Evolutionary conservation across 2,797 vertebrate genomes (phyloP).

Genomic region (Esox lucius): DNA sequence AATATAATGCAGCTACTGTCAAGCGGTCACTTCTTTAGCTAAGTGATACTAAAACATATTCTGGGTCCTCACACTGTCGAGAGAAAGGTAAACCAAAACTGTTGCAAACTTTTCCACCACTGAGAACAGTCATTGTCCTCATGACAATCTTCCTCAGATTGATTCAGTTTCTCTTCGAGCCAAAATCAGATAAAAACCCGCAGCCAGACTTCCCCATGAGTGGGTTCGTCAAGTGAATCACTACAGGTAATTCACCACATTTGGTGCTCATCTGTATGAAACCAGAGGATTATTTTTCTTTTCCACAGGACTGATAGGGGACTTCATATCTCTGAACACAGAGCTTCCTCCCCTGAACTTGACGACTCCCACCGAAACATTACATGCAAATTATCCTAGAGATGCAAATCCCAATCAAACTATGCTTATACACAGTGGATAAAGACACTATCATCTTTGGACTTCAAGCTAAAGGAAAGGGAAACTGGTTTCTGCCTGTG

Average conservation of each 20-base stretch:
- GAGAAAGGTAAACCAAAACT: neutral
- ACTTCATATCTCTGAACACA: neutral
- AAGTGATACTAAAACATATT: neutral
- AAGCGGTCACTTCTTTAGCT: constrained; percentile 3
- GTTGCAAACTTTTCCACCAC: neutral
- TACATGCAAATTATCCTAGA: constrained; percentile 38
- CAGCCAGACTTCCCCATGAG: constrained; percentile 39
- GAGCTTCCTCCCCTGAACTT: constrained; percentile 21
- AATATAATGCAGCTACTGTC: neutral
- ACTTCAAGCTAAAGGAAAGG: neutral
- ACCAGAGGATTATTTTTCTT: neutral
- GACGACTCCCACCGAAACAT: constrained; percentile 28
- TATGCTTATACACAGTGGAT: constrained; percentile 51
- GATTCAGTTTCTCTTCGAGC: constrained; percentile 9
- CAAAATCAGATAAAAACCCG: constrained; percentile 23
- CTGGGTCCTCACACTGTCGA: neutral
- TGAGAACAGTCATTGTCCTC: neutral
- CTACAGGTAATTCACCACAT: neutral
- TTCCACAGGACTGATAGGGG: neutral
- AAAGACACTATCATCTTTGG: neutral
- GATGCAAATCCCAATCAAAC: constrained; percentile 46
- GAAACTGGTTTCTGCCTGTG: neutral
- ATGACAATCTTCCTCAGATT: constrained; percentile 1
- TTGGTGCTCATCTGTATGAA: neutral
- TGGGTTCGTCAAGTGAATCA: constrained; percentile 6